These are phyloP conservation scores for Trachops cirrhosus DNA, from an alignment of 2,797 vertebrate species.

Conservation along the genomic window DNA sequence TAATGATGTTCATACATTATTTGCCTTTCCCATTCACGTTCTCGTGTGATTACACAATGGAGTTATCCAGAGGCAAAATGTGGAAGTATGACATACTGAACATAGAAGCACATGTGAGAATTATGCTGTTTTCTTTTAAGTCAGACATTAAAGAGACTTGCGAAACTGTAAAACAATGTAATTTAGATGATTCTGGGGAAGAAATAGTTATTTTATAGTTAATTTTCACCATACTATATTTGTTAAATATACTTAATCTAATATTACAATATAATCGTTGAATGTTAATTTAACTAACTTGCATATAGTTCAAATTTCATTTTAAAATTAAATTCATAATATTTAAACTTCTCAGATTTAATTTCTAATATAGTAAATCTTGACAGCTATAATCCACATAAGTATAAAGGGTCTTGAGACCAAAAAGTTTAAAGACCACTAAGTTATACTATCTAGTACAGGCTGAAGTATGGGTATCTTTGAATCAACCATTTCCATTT, in stretches of 20 bases:
- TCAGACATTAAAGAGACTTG: background rate
- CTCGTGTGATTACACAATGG: background rate
- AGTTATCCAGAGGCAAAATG: slow-evolving; percentile 21
- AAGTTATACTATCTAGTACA: background rate
- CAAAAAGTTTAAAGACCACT: background rate
- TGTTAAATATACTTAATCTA: background rate
- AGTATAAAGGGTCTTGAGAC: background rate
- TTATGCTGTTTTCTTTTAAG: background rate
- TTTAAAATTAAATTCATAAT: background rate
- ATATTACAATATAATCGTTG: background rate
- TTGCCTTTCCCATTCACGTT: background rate
- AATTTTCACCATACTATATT: background rate
- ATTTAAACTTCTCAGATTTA: slow-evolving; percentile 6
- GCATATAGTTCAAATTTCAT: background rate
- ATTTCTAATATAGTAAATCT: slow-evolving; percentile 6
- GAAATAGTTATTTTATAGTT: background rate
- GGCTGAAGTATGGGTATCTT: background rate
- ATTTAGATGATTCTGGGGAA: background rate
- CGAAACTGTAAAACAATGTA: background rate
- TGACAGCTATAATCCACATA: background rate
- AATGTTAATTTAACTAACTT: background rate
- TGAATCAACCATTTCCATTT: slow-evolving; percentile 1
- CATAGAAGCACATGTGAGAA: background rate
- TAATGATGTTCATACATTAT: background rate
- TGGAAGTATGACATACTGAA: background rate